Percentiles rank a stretch among this genome's conserved stretches.
Conservation (phyloP, 2,797 vertebrate genomes). For the Pantherophis alleghaniensis region DNA sequence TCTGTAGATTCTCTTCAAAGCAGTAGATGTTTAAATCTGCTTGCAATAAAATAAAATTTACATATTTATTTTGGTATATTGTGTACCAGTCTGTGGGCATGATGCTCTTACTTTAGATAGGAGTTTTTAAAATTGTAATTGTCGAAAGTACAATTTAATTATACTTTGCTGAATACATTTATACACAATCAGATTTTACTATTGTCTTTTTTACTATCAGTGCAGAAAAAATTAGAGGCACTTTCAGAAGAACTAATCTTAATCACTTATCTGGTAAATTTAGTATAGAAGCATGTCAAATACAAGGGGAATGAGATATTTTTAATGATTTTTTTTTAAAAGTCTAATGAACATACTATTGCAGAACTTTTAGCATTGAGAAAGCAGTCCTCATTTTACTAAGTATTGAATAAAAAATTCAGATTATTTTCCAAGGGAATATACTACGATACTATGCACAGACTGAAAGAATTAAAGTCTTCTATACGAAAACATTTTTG, state of each 20-base stretch:
- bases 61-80: constrained; percentile 38
- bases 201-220: not conserved
- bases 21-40: constrained; percentile 75
- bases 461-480: not conserved
- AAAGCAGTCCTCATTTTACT: not conserved
- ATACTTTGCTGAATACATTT: not conserved
- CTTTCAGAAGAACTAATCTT: not conserved
- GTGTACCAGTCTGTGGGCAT: constrained; percentile 41
- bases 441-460: not conserved
- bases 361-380: not conserved
- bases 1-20: constrained; percentile 72
- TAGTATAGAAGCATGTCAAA: not conserved
- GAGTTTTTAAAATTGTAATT: constrained; percentile 35
- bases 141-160: not conserved
- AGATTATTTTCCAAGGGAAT: not conserved
- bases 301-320: not conserved
- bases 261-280: not conserved
- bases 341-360: not conserved
- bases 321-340: not conserved
- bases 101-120: constrained; percentile 12
- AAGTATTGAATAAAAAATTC: not conserved
- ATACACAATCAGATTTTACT: constrained; percentile 12
- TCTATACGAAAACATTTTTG: not conserved
- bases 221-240: not conserved
- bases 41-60: constrained; percentile 81